phyloP scores from a whole-genome alignment of 2,797 vertebrate species.

The Mus caroli region DNA sequence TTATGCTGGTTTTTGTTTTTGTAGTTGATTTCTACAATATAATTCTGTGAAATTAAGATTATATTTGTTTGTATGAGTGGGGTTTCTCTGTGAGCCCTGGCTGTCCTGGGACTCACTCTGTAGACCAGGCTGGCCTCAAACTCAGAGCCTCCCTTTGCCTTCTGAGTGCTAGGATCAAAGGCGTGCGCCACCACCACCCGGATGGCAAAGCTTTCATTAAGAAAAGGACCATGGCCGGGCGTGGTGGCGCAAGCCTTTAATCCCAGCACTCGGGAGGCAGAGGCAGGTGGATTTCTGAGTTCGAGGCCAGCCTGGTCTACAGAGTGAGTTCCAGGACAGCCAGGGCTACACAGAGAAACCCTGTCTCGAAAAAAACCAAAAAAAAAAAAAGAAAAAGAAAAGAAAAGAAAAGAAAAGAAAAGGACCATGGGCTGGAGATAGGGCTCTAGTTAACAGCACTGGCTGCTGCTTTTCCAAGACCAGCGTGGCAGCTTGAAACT shows the following conservation, averaged over 20 bases:
- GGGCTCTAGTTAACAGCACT: neutral
- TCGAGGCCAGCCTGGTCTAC: no score
- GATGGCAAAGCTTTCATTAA: neutral
- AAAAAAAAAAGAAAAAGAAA: no score
- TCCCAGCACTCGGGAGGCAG: no score
- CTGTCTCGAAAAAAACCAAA: no score
- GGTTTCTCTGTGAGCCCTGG: neutral
- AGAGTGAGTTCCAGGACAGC: no score
- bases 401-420: no score
- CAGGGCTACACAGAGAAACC: no score
- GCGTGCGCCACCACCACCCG: neutral
- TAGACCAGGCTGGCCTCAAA: neutral
- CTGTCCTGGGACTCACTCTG: neutral
- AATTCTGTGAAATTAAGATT: neutral
- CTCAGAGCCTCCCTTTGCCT: neutral
- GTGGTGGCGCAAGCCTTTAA: no score
- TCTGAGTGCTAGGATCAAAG: neutral
- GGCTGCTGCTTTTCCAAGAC: neutral
- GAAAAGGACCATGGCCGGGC: neutral
- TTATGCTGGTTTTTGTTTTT: constrained; percentile 30
- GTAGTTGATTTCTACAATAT: constrained; percentile 13
- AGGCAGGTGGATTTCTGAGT: no score
- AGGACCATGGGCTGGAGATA: neutral
- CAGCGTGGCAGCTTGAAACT: neutral
- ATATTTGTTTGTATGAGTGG: neutral